These are phyloP conservation scores for Sipha maydis DNA, from an alignment of 2,888 invertebrate genomes.

Conservation along the genomic window DNA sequence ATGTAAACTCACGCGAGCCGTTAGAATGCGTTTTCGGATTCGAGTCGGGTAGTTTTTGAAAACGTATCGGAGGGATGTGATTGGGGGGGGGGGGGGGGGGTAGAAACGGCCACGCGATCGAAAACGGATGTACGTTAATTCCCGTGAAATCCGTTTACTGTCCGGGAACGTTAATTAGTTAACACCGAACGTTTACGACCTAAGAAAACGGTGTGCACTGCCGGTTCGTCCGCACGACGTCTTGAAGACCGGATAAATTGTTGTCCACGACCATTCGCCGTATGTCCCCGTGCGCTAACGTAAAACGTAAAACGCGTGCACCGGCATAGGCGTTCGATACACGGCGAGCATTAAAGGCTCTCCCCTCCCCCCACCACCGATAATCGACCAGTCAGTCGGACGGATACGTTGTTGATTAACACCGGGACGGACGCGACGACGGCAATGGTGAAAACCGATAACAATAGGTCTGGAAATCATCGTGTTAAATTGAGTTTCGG, in stretches of 20 bases:
- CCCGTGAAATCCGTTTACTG: background rate
- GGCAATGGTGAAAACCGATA: slow-evolving; percentile 23
- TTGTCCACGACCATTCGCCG: background rate
- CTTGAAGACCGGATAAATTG: background rate
- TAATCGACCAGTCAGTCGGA: background rate
- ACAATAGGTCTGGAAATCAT: slow-evolving; percentile 58
- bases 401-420: slow-evolving; percentile 25
- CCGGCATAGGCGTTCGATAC: no score
- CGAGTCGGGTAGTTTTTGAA: background rate
- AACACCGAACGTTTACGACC: background rate
- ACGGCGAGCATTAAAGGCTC: background rate
- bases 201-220: no score
- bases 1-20: no score
- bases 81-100: background rate
- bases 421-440: slow-evolving; percentile 15
- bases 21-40: no score
- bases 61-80: background rate
- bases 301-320: no score
- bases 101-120: background rate
- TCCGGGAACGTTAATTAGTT: background rate
- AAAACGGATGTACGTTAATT: background rate
- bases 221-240: background rate
- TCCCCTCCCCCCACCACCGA: background rate
- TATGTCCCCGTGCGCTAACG: background rate
- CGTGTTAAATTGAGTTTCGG: slow-evolving; percentile 61